Base-by-base conservation (phyloP, 2,797 vertebrate genomes). In the Acanthis flammea region DNA sequence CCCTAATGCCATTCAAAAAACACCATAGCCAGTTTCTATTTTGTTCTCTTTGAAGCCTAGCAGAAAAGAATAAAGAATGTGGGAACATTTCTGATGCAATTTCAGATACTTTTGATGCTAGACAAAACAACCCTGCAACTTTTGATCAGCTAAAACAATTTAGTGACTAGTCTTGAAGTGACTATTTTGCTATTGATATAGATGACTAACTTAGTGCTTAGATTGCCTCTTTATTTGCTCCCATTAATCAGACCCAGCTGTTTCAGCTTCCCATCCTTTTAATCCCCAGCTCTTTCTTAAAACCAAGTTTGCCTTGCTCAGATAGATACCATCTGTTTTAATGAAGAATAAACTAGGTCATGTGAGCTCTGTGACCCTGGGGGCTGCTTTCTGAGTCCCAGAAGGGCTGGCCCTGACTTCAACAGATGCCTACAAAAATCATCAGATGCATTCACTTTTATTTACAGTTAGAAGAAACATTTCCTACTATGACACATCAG, bases 241-340 rank as follows among this genome's bases (percentile, higher is more conserved):
- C 75, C 30, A 87, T 71, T 94, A 94, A 94, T 76, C 74, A 90
- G 65, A 63, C 35, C 35, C 80, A 89, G 68, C 86, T 92, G 74
- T 74, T 96, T 31, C 73, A 86, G 54, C 51, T 76, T 92, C 66
- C 61, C 58, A 92, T 65, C 60, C 12, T 86, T 88, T 81, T 55
- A 90, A 92, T 82, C 45, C 37, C 27, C 44, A 86, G 24, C 25
- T 94, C 70, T 73, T 88, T 91, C 80, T 92, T 90, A 73, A 94
- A 90, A 95, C 51, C 65, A 92, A 77, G 88, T 89, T 74, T 92
- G 79, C 67, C 61, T 90, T 72, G 42, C 50, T 94, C 21, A 65
- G 68, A 96, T 67, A 90, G 67, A 70, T 74, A 92, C 93, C 91
- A 93, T 93, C 92, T 93, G 94, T 79, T 95, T 93, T 85, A 92